Evolutionary conservation across 2,113 vertebrate genomes (phyloP).

Genomic region (Tichodroma muraria): DNA sequence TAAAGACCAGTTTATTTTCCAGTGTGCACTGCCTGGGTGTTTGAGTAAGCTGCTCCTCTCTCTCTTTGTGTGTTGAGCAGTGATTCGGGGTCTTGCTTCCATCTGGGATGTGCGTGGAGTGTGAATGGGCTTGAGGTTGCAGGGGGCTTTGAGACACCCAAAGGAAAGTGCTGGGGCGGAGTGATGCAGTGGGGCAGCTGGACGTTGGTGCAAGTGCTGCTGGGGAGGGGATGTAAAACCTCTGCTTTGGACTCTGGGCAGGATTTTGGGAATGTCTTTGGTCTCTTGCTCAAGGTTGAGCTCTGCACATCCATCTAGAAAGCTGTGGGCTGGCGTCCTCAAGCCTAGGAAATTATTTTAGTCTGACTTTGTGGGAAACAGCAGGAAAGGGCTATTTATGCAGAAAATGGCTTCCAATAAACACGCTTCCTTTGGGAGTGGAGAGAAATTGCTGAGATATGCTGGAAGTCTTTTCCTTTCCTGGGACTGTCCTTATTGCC

Average conservation of each 20-base stretch:
- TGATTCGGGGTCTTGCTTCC: background rate
- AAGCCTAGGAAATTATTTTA: background rate
- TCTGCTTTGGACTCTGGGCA: background rate
- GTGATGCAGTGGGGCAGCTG: background rate
- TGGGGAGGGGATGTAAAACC: background rate
- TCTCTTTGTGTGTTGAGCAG: background rate
- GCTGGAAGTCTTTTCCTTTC: slow-evolving; percentile 1
- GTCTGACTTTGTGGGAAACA: slow-evolving; percentile 4
- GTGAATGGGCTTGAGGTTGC: background rate
- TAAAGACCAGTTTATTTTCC: background rate
- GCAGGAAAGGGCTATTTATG: slow-evolving; percentile 30
- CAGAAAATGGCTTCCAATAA: slow-evolving; percentile 37
- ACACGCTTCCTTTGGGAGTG: background rate
- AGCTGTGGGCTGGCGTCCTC: background rate
- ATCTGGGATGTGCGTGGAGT: rapidly evolving
- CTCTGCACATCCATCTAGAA: background rate
- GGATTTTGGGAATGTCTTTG: background rate
- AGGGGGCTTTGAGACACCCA: background rate
- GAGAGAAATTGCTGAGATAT: slow-evolving; percentile 17
- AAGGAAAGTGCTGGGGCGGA: background rate
- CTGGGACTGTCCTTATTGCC: background rate
- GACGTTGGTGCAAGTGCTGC: background rate
- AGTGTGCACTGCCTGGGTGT: background rate
- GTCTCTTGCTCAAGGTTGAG: background rate
- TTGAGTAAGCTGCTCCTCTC: rapidly evolving